Percentiles rank a stretch among this genome's conserved stretches.
Evolutionary conservation across 2,888 invertebrate genomes (phyloP).

Genomic region (Lingula anatina): DNA sequence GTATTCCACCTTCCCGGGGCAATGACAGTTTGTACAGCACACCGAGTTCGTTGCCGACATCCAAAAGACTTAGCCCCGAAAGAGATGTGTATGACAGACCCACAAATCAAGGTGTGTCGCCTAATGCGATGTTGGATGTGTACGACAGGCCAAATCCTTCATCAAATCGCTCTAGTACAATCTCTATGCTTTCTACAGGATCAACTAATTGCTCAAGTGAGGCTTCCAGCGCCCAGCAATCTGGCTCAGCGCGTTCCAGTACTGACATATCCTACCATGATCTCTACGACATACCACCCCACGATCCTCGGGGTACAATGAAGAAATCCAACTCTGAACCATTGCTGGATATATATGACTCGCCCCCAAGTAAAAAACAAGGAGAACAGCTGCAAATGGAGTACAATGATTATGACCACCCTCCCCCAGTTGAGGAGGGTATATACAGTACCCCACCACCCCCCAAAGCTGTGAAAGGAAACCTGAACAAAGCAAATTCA

Average conservation of each 20-base stretch:
- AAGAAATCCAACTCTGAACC: slow-evolving; percentile 39
- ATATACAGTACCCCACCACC: background rate
- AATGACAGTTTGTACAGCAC: slow-evolving; percentile 7
- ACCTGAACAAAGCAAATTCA: background rate
- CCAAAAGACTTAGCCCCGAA: too few species aligned
- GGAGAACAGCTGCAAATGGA: slow-evolving; percentile 1
- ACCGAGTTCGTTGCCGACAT: too few species aligned
- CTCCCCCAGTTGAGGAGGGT: slow-evolving; percentile 1
- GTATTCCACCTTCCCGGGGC: slow-evolving; percentile 14
- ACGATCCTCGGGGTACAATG: slow-evolving; percentile 16
- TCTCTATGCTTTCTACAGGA: background rate
- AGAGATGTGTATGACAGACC: background rate
- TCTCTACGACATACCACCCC: slow-evolving; percentile 40
- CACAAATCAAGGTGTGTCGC: slow-evolving; percentile 20
- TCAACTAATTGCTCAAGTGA: too few species aligned
- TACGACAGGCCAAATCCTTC: slow-evolving; percentile 17
- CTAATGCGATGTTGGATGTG: background rate
- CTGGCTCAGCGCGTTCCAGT: slow-evolving; percentile 57
- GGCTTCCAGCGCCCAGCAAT: background rate
- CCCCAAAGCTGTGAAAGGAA: slow-evolving; percentile 8
- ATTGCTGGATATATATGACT: slow-evolving; percentile 59
- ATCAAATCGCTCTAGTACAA: slow-evolving; percentile 47
- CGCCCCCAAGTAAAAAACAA: slow-evolving; percentile 57
- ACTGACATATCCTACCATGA: slow-evolving; percentile 42
- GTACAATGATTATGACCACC: slow-evolving; percentile 14